phyloP scores from a whole-genome alignment of 23 tunicate species.

The Trididemnum nubilum region DNA sequence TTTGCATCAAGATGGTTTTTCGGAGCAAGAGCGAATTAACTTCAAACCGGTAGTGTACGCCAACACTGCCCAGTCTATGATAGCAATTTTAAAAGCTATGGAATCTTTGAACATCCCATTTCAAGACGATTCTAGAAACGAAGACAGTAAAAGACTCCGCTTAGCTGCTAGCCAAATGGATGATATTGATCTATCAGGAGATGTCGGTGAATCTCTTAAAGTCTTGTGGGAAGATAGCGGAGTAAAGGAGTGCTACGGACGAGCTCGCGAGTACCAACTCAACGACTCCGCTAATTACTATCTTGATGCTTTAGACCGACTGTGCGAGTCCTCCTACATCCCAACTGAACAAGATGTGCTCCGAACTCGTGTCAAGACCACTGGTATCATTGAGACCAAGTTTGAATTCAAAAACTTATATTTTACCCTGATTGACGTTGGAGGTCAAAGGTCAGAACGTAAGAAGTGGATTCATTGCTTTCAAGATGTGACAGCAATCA shows the following conservation, averaged over 20 bases:
- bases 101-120: constrained; percentile 58
- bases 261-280: constrained; percentile 92
- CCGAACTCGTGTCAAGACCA: constrained; percentile 86
- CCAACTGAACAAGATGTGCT: constrained; percentile 96
- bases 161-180: constrained; percentile 55
- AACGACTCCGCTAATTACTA: constrained; percentile 94
- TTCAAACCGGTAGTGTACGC: constrained; percentile 74
- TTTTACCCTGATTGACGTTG: constrained; percentile 94
- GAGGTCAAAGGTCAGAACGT: constrained; percentile 93
- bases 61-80: constrained; percentile 78
- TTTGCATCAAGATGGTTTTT: constrained; percentile 87
- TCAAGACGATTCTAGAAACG: constrained; percentile 26
- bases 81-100: constrained; percentile 90
- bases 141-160: constrained; percentile 64
- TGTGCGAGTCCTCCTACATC: constrained; percentile 61
- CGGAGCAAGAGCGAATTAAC: constrained; percentile 66
- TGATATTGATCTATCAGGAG: constrained; percentile 66
- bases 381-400: constrained; percentile 90
- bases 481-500: constrained; percentile 93
- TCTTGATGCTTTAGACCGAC: constrained; percentile 66
- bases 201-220: constrained; percentile 60
- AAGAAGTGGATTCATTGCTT: constrained; percentile 99
- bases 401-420: constrained; percentile 81
- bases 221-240: constrained; percentile 83
- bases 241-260: constrained; percentile 67